A percentile compares a stretch with the other conserved stretches of the same genome.
These are phyloP conservation scores for Drosophila demipolita DNA, from an alignment of 2,888 invertebrate genomes.

Conservation along the genomic window DNA sequence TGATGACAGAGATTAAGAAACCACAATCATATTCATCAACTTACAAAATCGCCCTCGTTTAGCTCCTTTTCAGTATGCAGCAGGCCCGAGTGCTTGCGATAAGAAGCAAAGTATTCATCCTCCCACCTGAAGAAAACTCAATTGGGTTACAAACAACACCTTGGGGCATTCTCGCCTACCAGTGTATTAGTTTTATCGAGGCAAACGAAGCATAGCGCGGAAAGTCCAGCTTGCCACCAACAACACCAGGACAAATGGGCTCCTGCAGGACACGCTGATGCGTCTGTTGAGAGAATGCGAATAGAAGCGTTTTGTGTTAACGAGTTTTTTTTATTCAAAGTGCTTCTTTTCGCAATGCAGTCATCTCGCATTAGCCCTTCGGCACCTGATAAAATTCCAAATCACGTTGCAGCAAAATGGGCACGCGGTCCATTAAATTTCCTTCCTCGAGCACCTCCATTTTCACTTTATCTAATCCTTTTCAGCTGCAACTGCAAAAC, in stretches of 20 bases:
- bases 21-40: slow-evolving; percentile 15
- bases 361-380: slow-evolving; percentile 1
- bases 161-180: slow-evolving; percentile 84
- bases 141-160: slow-evolving; percentile 1
- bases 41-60: slow-evolving; percentile 78
- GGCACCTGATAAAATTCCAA: slow-evolving; percentile 92
- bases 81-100: slow-evolving; percentile 88
- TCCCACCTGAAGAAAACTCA: slow-evolving; percentile 87
- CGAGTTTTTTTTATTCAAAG: slow-evolving; percentile 28
- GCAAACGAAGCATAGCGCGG: slow-evolving; percentile 94
- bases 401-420: slow-evolving; percentile 92
- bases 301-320: slow-evolving; percentile 27
- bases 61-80: slow-evolving; percentile 84
- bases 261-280: slow-evolving; percentile 92
- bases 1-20: not conserved
- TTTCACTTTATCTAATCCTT: slow-evolving; percentile 20
- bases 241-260: slow-evolving; percentile 91
- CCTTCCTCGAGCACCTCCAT: slow-evolving; percentile 97
- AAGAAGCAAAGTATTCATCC: slow-evolving; percentile 92
- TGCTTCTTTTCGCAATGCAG: slow-evolving; percentile 34
- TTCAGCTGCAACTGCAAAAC: slow-evolving; percentile 19
- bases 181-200: slow-evolving; percentile 92
- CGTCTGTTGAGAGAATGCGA: slow-evolving; percentile 84
- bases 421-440: slow-evolving; percentile 94
- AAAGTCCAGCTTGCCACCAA: slow-evolving; percentile 92